A percentile compares a stretch with the other conserved stretches of the same genome.
Conservation (phyloP, 2,888 invertebrate genomes). For the Phorcus lineatus region DNA sequence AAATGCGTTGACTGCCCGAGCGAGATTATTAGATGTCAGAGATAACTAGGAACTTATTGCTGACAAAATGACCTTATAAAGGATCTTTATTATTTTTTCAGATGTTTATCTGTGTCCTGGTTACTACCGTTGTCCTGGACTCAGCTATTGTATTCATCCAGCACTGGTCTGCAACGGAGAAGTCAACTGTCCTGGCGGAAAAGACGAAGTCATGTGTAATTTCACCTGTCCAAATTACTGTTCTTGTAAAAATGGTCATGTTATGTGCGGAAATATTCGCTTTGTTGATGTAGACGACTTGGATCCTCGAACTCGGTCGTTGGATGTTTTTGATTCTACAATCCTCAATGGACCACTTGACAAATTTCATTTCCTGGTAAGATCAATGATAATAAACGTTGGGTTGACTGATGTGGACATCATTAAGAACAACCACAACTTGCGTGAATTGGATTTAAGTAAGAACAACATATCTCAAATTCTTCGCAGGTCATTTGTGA, state of each 20-base stretch:
- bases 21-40: too few species aligned
- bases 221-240: conserved; percentile 18
- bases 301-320: too few species aligned
- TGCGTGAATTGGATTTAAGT: conserved; percentile 20
- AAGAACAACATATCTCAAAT: conserved; percentile 9
- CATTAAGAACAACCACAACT: neutral
- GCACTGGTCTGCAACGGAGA: conserved; percentile 4
- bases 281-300: too few species aligned
- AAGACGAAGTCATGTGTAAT: conserved; percentile 27
- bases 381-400: neutral
- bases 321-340: neutral
- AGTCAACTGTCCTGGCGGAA: conserved; percentile 16
- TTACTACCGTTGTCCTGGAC: conserved; percentile 14
- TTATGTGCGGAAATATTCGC: neutral
- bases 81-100: neutral
- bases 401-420: neutral
- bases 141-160: neutral
- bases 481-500: neutral
- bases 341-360: neutral
- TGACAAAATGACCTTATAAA: too few species aligned
- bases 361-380: neutral
- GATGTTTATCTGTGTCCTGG: conserved; percentile 27
- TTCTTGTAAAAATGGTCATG: neutral
- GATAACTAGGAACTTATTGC: too few species aligned
- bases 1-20: too few species aligned